A percentile compares a stretch with the other conserved stretches of the same genome.
Evolutionary conservation across 2,113 vertebrate species (phyloP).

Genomic region (Patagioenas fasciata): DNA sequence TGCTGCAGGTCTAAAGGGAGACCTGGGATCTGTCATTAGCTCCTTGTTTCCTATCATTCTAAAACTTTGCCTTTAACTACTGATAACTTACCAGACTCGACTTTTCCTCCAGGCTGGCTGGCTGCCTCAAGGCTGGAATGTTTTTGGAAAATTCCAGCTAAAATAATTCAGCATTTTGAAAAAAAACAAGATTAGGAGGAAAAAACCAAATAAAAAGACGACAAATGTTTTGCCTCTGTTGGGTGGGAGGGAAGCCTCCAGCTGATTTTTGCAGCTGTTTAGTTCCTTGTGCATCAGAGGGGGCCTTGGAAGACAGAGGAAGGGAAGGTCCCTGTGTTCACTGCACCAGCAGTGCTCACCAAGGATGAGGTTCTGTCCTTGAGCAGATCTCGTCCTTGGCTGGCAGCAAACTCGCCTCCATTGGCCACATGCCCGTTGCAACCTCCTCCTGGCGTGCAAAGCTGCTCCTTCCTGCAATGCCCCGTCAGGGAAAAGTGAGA

Average conservation of each 20-base stretch:
- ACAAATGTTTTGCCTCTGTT: neutral
- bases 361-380: neutral
- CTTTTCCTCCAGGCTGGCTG: neutral
- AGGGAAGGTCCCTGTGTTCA: neutral
- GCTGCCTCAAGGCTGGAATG: neutral
- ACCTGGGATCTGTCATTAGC: neutral
- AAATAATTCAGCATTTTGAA: conserved; percentile 18
- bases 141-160: conserved; percentile 14
- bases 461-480: neutral
- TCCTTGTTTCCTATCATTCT: neutral
- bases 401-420: neutral
- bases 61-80: conserved; percentile 4
- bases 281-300: neutral
- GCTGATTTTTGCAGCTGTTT: neutral
- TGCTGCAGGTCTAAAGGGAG: neutral
- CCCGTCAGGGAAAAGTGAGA: neutral
- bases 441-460: neutral
- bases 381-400: neutral
- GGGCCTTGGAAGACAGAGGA: neutral
- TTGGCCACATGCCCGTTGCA: neutral
- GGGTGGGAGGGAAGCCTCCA: neutral
- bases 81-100: neutral
- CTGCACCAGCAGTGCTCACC: neutral
- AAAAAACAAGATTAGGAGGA: conserved; percentile 8
- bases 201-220: no score